phyloP scores from a whole-genome alignment of 2,113 vertebrate genomes.

The Dipodomys stephensi region DNA sequence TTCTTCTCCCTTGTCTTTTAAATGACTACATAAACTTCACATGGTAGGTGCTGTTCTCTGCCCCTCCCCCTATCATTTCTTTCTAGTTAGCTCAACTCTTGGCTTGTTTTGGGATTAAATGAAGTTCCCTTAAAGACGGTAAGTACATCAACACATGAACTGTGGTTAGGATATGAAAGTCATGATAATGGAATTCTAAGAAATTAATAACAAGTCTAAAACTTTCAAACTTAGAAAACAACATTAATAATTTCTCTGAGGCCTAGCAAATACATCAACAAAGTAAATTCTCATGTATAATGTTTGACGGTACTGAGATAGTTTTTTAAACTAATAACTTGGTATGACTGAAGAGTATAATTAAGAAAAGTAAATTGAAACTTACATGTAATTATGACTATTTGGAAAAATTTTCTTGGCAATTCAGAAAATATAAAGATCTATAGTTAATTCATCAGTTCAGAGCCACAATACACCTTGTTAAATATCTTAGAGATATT shows the following conservation, averaged over 20 bases:
- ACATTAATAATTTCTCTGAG: not conserved
- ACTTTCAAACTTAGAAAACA: conserved; percentile 32
- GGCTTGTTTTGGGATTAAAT: not conserved
- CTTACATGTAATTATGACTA: conserved; percentile 6
- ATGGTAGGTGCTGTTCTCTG: not conserved
- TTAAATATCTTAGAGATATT: not conserved
- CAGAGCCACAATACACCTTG: not conserved
- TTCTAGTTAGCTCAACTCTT: not conserved
- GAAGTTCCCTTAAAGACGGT: not conserved
- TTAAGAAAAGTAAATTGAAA: conserved; percentile 28
- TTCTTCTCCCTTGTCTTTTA: not conserved
- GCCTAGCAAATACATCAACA: not conserved
- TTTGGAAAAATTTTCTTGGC: conserved; percentile 14
- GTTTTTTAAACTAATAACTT: conserved; percentile 34
- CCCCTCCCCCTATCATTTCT: not conserved
- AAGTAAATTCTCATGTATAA: not conserved
- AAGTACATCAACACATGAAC: not conserved
- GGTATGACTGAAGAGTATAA: conserved; percentile 23
- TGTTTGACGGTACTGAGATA: not conserved
- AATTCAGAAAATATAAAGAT: not conserved
- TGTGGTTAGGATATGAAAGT: not conserved
- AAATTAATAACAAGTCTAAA: not conserved
- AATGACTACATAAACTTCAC: not conserved
- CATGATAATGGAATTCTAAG: not conserved
- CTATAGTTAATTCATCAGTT: not conserved